These are phyloP conservation scores for Rhinopomastus cyanomelas DNA, from an alignment of 2,113 vertebrate species.

Conservation along the genomic window DNA sequence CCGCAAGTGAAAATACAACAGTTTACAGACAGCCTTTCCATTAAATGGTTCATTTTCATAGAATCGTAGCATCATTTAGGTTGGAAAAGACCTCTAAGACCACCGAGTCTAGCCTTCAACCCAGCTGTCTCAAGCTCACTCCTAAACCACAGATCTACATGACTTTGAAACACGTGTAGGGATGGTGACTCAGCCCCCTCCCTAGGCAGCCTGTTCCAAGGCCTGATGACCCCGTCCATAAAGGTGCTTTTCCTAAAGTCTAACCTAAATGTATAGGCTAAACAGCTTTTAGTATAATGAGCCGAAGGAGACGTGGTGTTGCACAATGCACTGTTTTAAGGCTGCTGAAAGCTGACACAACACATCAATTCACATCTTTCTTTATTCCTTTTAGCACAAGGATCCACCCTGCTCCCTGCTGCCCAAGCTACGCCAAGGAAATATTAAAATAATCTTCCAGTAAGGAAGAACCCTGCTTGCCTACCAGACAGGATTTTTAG, in stretches of 20 bases:
- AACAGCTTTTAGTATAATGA: neutral
- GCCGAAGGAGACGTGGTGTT: neutral
- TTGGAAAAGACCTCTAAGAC: neutral
- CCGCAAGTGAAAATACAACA: neutral
- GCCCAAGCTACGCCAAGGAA: neutral
- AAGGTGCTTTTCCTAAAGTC: too few relatives aligned
- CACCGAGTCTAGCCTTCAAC: neutral
- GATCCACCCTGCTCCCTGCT: neutral
- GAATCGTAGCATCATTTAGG: too few relatives aligned
- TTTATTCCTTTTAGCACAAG: neutral
- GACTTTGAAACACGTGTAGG: too few relatives aligned
- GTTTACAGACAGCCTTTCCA: neutral
- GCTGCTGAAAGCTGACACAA: conserved; percentile 9
- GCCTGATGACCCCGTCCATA: too few relatives aligned
- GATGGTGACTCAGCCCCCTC: too few relatives aligned
- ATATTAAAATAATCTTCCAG: neutral
- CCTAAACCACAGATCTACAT: too few relatives aligned
- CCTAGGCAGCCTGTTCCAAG: too few relatives aligned
- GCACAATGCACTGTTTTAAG: neutral
- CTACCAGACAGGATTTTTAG: conserved; percentile 14
- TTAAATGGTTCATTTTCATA: neutral
- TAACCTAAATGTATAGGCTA: too few relatives aligned
- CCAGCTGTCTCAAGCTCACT: too few relatives aligned
- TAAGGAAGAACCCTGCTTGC: neutral
- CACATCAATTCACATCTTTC: neutral